phyloP scores from a whole-genome alignment of 2,888 invertebrate genomes.

The Lycia hirtaria region DNA sequence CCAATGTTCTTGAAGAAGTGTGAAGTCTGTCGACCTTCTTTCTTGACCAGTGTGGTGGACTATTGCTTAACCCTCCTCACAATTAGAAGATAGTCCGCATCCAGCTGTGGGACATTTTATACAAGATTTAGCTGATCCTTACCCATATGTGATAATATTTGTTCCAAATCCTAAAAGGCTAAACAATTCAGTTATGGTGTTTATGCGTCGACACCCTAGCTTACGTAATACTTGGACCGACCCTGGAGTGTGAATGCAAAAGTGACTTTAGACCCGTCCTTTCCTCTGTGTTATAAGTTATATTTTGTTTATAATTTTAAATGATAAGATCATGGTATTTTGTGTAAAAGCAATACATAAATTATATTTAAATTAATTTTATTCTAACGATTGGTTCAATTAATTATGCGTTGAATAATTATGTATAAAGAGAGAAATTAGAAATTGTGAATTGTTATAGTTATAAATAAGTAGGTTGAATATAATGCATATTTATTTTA shows the following conservation, averaged over 20 bases:
- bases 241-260: slow-evolving; percentile 23
- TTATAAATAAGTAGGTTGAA: slow-evolving; percentile 36
- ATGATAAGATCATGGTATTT: slow-evolving; percentile 32
- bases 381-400: slow-evolving; percentile 40
- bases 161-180: too few species aligned
- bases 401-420: slow-evolving; percentile 34
- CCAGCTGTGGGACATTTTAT: too few species aligned
- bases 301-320: slow-evolving; percentile 28
- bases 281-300: slow-evolving; percentile 35
- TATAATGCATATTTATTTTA: slow-evolving; percentile 19
- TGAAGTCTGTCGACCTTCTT: too few species aligned
- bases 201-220: too few species aligned
- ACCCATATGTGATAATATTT: too few species aligned
- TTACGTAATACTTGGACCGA: too few species aligned
- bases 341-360: slow-evolving; percentile 51
- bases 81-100: too few species aligned
- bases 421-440: slow-evolving; percentile 49
- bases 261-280: slow-evolving; percentile 40
- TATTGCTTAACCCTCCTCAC: too few species aligned
- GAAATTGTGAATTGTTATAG: slow-evolving; percentile 50
- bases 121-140: too few species aligned
- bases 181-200: too few species aligned
- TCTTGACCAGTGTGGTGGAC: too few species aligned
- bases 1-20: too few species aligned
- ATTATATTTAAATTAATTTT: slow-evolving; percentile 22